These are phyloP conservation scores for Melangyna quadrimaculata DNA, from an alignment of 2,888 invertebrate genomes.

Conservation along the genomic window DNA sequence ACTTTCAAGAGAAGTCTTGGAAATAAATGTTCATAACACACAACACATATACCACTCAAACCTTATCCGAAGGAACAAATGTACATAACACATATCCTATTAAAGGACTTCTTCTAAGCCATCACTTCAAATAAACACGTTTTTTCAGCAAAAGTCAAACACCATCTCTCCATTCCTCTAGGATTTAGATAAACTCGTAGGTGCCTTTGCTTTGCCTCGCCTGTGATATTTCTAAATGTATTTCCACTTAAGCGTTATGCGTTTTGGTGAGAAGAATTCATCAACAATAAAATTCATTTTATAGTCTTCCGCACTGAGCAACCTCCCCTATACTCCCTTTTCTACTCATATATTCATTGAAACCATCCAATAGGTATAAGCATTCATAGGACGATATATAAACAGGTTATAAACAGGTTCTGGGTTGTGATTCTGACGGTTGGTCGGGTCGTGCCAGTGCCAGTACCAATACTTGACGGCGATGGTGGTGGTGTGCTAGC, in stretches of 20 bases:
- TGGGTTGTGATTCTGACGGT: not conserved
- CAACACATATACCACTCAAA: not conserved
- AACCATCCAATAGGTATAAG: slow-evolving; percentile 54
- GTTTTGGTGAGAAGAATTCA: slow-evolving; percentile 45
- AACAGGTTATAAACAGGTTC: not conserved
- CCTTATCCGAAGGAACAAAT: not conserved
- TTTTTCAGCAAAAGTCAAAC: not conserved
- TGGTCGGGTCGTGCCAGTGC: not conserved
- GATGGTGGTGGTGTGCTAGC: slow-evolving; percentile 9
- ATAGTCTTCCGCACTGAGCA: slow-evolving; percentile 30
- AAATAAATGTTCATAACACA: slow-evolving; percentile 32
- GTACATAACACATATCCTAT: slow-evolving; percentile 20
- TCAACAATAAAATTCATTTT: slow-evolving; percentile 70
- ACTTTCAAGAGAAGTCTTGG: slow-evolving; percentile 27
- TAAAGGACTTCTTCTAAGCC: slow-evolving; percentile 16
- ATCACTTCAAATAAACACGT: slow-evolving; percentile 56
- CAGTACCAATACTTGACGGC: too few species aligned
- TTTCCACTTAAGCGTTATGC: slow-evolving; percentile 47
- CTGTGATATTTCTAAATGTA: not conserved
- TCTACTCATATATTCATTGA: slow-evolving; percentile 65
- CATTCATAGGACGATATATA: not conserved
- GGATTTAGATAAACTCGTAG: not conserved
- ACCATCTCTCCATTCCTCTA: too few species aligned
- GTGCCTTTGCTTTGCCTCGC: not conserved
- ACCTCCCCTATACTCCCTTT: not conserved